Percentiles rank a stretch among this genome's conserved stretches.
Evolutionary conservation across 1,140 invertebrate species (phyloP).

Genomic region (Drosophila sproati): DNA sequence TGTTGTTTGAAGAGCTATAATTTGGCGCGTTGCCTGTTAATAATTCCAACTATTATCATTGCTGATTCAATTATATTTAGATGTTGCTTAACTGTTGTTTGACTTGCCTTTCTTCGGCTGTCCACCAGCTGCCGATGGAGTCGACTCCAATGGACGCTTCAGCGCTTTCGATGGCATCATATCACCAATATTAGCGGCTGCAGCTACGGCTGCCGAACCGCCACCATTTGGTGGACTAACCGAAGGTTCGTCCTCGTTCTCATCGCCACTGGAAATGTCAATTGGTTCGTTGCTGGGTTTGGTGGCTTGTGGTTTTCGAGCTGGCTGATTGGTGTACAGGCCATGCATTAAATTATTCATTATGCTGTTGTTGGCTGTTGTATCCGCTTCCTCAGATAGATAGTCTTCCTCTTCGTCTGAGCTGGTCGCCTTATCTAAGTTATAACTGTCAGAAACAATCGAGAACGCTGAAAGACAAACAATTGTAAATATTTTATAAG

Average conservation of each 20-base stretch:
- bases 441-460: slow-evolving; percentile 86
- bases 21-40: too few species aligned
- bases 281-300: slow-evolving; percentile 84
- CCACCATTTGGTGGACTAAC: slow-evolving; percentile 47
- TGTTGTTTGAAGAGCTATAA: neutral
- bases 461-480: slow-evolving; percentile 84
- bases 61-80: too few species aligned
- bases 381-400: slow-evolving; percentile 45
- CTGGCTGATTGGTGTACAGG: slow-evolving; percentile 48
- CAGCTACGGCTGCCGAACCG: neutral
- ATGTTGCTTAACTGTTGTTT: neutral
- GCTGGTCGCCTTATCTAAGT: slow-evolving; percentile 84
- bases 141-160: slow-evolving; percentile 42
- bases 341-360: slow-evolving; percentile 86
- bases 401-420: slow-evolving; percentile 51
- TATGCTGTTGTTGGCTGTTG: slow-evolving; percentile 84
- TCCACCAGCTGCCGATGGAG: neutral
- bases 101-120: slow-evolving; percentile 56
- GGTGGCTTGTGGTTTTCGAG: slow-evolving; percentile 4
- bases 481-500: neutral
- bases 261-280: slow-evolving; percentile 87
- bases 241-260: slow-evolving; percentile 81
- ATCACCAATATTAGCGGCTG: neutral
- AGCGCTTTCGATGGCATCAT: slow-evolving; percentile 7
- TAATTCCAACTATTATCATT: too few species aligned